Evolutionary conservation across 2,113 vertebrate species (phyloP).

Genomic region (Megalops atlanticus): DNA sequence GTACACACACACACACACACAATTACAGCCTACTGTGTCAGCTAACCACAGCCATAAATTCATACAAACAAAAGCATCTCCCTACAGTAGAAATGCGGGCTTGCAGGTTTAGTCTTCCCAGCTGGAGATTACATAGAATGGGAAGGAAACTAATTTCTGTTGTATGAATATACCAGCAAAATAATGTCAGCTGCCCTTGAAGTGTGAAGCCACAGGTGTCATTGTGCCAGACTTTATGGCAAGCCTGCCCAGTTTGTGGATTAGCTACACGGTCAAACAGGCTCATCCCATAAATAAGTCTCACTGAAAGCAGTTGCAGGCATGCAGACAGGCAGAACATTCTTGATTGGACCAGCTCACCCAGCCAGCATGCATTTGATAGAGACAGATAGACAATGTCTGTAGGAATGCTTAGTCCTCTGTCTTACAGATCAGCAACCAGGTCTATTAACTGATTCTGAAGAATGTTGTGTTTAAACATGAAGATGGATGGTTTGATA

Average conservation of each 20-base stretch:
- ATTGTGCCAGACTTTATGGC: not conserved
- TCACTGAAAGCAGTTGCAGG: not conserved
- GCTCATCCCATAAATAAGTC: not conserved
- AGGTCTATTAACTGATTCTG: not conserved
- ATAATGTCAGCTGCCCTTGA: not conserved
- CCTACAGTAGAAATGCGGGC: not conserved
- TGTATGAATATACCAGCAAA: too few relatives aligned
- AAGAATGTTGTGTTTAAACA: not conserved
- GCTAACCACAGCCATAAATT: conserved; percentile 26
- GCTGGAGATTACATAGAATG: not conserved
- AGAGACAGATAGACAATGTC: not conserved
- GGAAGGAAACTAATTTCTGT: not conserved
- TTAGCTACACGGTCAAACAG: not conserved
- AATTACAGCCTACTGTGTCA: not conserved
- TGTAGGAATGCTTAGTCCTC: not conserved
- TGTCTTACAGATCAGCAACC: not conserved
- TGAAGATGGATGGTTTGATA: too few relatives aligned
- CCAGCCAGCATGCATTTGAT: not conserved
- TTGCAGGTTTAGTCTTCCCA: not conserved
- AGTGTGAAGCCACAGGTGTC: not conserved
- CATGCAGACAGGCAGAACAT: not conserved
- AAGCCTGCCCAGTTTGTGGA: not conserved
- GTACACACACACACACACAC: conserved; percentile 56
- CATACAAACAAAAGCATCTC: conserved; percentile 27
- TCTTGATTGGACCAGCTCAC: not conserved